Conservation (phyloP, 2,113 vertebrate species). For the Osmerus mordax region DNA sequence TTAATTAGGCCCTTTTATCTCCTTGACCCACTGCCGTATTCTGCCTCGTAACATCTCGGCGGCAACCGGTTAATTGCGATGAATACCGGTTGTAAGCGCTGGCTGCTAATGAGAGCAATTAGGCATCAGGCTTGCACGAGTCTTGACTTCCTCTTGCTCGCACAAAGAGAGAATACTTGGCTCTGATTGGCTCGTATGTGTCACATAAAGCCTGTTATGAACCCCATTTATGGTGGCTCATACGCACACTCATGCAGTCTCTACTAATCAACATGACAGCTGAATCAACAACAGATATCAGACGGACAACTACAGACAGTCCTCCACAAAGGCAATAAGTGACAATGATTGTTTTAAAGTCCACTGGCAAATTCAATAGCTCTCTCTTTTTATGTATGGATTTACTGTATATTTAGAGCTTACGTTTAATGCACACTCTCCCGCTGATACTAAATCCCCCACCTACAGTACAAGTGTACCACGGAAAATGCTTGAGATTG, state of each 20-base stretch:
- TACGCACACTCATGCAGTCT: neutral
- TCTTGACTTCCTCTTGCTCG: constrained; percentile 37
- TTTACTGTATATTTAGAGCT: neutral
- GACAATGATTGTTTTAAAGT: constrained; percentile 7
- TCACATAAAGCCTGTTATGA: constrained; percentile 37
- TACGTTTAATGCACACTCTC: no score
- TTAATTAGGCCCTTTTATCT: constrained; percentile 66
- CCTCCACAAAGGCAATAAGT: neutral
- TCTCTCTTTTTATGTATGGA: no score
- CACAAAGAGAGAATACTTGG: constrained; percentile 30
- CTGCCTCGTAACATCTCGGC: constrained; percentile 62
- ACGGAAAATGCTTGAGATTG: no score
- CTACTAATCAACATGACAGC: neutral
- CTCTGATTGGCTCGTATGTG: constrained; percentile 42
- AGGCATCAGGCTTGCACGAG: constrained; percentile 52
- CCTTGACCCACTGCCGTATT: constrained; percentile 61
- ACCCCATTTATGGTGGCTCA: constrained; percentile 13
- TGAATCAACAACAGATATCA: no score
- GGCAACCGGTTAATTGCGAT: constrained; percentile 65
- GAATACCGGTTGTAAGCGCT: constrained; percentile 62
- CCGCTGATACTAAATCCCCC: no score
- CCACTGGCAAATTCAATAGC: neutral
- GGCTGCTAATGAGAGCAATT: constrained; percentile 72
- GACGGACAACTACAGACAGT: neutral
- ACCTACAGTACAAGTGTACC: no score